These are phyloP conservation scores for Nomada hirtipes DNA, from an alignment of 2,888 invertebrate genomes.

Conservation along the genomic window DNA sequence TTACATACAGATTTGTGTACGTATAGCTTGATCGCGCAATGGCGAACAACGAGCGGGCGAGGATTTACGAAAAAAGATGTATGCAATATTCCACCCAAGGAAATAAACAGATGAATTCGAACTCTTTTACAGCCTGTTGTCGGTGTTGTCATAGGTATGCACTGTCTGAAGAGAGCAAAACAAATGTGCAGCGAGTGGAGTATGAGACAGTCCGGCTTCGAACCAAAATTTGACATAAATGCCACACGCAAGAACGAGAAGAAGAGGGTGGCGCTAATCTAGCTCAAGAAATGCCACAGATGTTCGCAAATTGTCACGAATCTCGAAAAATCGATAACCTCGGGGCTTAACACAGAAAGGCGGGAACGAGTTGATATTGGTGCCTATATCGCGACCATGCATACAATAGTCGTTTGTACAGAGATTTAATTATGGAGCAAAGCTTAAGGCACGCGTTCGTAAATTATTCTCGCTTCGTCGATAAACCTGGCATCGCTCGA, in stretches of 20 bases:
- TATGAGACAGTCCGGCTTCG: too few species aligned
- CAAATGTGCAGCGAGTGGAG: neutral
- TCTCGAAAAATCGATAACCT: neutral
- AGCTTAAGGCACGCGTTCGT: slow-evolving; percentile 9
- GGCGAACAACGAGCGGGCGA: too few species aligned
- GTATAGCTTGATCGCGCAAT: too few species aligned
- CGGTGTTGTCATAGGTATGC: too few species aligned
- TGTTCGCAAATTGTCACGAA: neutral
- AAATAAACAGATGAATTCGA: too few species aligned
- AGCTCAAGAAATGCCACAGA: neutral
- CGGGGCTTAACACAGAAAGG: neutral
- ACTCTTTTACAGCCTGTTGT: neutral
- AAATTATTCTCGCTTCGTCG: slow-evolving; percentile 36
- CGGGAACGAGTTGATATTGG: neutral
- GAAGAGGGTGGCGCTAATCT: neutral
- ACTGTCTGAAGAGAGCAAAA: neutral
- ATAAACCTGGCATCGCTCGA: slow-evolving; percentile 28
- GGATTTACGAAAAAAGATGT: too few species aligned
- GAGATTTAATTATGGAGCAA: slow-evolving; percentile 20
- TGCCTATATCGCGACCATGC: neutral
- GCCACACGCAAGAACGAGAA: too few species aligned
- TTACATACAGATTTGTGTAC: neutral
- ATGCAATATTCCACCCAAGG: too few species aligned
- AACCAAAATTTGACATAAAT: too few species aligned
- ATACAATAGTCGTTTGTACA: neutral